Base-by-base conservation (phyloP, 2,113 vertebrate genomes). In the Apteryx mantelli region DNA sequence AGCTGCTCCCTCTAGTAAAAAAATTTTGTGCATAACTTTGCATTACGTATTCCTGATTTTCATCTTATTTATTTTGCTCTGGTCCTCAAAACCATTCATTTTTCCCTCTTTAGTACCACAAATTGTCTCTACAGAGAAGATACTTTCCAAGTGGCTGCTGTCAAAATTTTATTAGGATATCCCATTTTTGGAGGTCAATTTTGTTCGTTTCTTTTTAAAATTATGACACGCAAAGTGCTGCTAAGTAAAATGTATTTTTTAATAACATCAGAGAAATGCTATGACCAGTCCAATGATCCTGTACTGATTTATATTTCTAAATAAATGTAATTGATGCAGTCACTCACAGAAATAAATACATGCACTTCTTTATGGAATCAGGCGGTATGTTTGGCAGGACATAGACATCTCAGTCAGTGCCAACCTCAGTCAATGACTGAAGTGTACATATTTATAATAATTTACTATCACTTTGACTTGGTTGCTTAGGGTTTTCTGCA, bases 291-390 rank as follows among this genome's bases (percentile, higher is more conserved):
- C 11, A 80, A 36, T 60, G 21, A 56, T 71, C 10, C 24, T 91
- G 18, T 52, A 64, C 66, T 81, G 76, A 88, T 94, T 78, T 81
- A 70, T 88, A 26, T 12, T 26, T 88, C 17, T 60, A 88, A 90
- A 36, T 50, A 88, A 68, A 38, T 50, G 9, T 65, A 83, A 86
- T 71, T 9, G 71, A 64, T 71, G 13, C 9, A 70, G 4, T 4
- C 4, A 24, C 50, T 84, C 4, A 13, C 1, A 1, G 75, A 9
- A 71, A 5, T 42, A 90, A 93, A 70, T n/a, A 52, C 4, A 58
- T 50, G 14, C 38, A 34, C 6, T 60, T 82, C 34, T 68, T 78
- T 81, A 66, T 17, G 25, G 34, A 63, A 46, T 46, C 42, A 60
- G 21, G 61, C 30, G 64, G 10, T 58, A 34, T 66, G 17, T 60